Evolutionary conservation across 1,140 invertebrate genomes (phyloP).

Genomic region (Brachionus rotundiformis): DNA sequence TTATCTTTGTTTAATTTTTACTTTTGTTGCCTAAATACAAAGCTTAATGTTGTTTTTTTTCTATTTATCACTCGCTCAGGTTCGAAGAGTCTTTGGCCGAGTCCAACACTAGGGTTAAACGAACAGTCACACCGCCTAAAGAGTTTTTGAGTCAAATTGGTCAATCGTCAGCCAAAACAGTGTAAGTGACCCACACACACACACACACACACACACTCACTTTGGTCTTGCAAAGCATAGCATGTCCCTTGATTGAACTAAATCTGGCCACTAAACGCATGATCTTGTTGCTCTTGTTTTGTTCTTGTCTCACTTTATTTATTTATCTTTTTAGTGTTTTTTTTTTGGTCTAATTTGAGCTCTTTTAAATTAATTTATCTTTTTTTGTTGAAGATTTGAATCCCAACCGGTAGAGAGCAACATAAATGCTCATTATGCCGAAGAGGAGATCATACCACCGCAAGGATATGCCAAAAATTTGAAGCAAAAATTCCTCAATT

Average conservation of each 20-base stretch:
- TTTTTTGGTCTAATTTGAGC: neutral
- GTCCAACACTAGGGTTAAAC: conserved; percentile 6
- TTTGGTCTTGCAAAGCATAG: too few species aligned
- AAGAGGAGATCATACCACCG: conserved; percentile 51
- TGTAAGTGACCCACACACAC: conserved; percentile 9
- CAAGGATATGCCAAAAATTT: conserved; percentile 44
- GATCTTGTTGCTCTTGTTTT: neutral
- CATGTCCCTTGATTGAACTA: too few species aligned
- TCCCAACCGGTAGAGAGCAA: conserved; percentile 38
- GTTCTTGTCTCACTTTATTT: neutral
- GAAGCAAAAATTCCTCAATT: conserved; percentile 37
- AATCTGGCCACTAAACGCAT: too few species aligned
- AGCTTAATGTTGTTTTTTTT: neutral
- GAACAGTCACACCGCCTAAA: conserved; percentile 47
- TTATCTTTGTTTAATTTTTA: neutral
- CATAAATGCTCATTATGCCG: conserved; percentile 12
- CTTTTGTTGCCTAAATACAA: too few species aligned
- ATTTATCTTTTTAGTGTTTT: neutral
- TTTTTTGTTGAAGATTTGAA: conserved; percentile 24
- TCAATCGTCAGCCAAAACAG: conserved; percentile 10
- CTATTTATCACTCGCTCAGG: neutral
- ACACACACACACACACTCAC: neutral
- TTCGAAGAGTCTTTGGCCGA: conserved; percentile 48
- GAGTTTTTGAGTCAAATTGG: conserved; percentile 3
- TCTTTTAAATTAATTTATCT: neutral